phyloP scores from a whole-genome alignment of 2,113 vertebrate species.

The Chaetops frenatus region DNA sequence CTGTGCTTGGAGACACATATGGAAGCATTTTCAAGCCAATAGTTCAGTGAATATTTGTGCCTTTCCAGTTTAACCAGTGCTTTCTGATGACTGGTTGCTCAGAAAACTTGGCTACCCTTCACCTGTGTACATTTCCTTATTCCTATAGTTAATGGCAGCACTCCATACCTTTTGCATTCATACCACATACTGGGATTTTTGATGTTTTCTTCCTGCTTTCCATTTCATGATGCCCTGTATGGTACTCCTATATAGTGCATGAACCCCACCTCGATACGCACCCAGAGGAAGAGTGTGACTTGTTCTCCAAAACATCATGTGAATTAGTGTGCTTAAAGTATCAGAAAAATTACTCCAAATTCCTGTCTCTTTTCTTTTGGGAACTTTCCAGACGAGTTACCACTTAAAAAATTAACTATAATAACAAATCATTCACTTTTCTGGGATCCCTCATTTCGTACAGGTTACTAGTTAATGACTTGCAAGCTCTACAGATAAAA shows the following conservation, averaged over 20 bases:
- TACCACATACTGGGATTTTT: background rate
- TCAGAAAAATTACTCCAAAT: background rate
- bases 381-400: background rate
- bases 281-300: background rate
- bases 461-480: background rate
- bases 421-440: background rate
- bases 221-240: background rate
- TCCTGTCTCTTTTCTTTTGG: background rate
- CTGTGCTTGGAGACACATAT: background rate
- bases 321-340: background rate
- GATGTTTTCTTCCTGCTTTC: background rate
- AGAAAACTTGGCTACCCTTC: background rate
- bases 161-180: background rate
- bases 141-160: background rate
- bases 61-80: background rate
- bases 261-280: rapidly evolving
- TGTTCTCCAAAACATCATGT: background rate
- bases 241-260: background rate
- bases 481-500: background rate
- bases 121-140: background rate
- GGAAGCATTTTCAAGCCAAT: conserved; percentile 15
- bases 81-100: background rate
- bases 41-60: background rate
- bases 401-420: background rate
- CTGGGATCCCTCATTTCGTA: background rate